A percentile compares a stretch with the other conserved stretches of the same genome.
phyloP scores from a whole-genome alignment of 2,797 vertebrate species.

The Enteromius anoplus region DNA sequence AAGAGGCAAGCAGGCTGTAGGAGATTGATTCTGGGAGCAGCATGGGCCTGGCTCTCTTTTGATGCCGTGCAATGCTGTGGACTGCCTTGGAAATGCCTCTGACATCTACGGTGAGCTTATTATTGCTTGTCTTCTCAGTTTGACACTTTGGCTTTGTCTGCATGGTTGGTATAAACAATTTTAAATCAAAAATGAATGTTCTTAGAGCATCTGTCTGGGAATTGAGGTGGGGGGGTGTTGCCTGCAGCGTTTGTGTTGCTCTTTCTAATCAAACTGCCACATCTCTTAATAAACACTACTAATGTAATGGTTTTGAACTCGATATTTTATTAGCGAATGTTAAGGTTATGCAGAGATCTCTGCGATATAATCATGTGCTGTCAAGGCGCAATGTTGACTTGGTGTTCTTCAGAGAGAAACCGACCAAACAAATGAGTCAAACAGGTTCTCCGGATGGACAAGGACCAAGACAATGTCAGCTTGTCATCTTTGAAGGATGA shows the following conservation, averaged over 20 bases:
- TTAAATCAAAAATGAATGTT: constrained; percentile 9
- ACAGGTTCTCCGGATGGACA: constrained; percentile 29
- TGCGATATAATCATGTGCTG: neutral
- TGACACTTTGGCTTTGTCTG: constrained; percentile 10
- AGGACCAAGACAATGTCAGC: constrained; percentile 19
- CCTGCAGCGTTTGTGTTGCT: neutral
- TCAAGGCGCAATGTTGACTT: constrained; percentile 16
- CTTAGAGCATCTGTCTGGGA: neutral
- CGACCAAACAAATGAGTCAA: constrained; percentile 22
- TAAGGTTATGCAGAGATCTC: neutral
- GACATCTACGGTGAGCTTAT: constrained; percentile 55
- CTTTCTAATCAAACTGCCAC: neutral
- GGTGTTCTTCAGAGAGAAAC: constrained; percentile 15
- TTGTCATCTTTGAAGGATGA: constrained; percentile 46
- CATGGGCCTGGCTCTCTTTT: constrained; percentile 42
- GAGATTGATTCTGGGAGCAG: constrained; percentile 33
- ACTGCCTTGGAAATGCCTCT: constrained; percentile 56
- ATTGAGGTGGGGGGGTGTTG: neutral
- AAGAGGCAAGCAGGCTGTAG: constrained; percentile 30
- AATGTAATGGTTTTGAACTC: neutral
- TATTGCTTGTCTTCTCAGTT: constrained; percentile 21
- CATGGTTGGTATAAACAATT: neutral
- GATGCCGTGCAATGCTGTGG: constrained; percentile 55
- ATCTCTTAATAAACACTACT: neutral
- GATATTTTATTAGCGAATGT: neutral